Base-by-base conservation (phyloP, 2,113 vertebrate species). In the Petromus typicus region DNA sequence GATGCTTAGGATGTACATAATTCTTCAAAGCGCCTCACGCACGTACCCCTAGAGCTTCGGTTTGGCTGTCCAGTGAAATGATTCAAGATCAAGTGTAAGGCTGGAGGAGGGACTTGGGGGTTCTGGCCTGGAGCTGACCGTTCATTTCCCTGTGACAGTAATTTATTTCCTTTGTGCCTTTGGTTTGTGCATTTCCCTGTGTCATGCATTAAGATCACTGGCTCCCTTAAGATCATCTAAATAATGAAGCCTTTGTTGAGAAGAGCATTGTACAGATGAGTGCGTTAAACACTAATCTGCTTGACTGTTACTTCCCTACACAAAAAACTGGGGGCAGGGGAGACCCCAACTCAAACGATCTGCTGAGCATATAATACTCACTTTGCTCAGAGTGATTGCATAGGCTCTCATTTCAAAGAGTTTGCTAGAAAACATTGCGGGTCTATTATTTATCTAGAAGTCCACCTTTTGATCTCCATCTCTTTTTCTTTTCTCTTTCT, bases 211-310 rank as follows among this genome's bases (percentile, higher is more conserved):
- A 84, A 92, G 16, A 14, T n/a, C 10, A 3, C 37, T 64, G 61
- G 71, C 92, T 80, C 16, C 48, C 80, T 96, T 97, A 83, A 94
- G 93, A 93, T 63, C 32, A 87, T 93, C 84, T 88, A 96, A 97
- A 95, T 96, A 95, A 97, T 45, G 81, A 78, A 95, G 80, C 82
- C 96, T 96, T 96, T 96, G 63, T 54, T 88, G 90, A 92, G 56
- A 81, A 95, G 85, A 45, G 45, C 54, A 5, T 40, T 30, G 18
- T 63, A 67, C 83, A 95, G 73, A 89, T 93, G 75, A 94, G 25
- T 30, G 89, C 91, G 95, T 87, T 89, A 7, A 94, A 91, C 87
- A 86, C 69, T 63, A 63, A 83, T 96, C 96, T 92, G 54, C 83
- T 96, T 86, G 57, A 61, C 95, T 85, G 51, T 80, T 51, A n/a